Conservation (phyloP, 2,888 invertebrate species). For the Anticlea derivata region DNA sequence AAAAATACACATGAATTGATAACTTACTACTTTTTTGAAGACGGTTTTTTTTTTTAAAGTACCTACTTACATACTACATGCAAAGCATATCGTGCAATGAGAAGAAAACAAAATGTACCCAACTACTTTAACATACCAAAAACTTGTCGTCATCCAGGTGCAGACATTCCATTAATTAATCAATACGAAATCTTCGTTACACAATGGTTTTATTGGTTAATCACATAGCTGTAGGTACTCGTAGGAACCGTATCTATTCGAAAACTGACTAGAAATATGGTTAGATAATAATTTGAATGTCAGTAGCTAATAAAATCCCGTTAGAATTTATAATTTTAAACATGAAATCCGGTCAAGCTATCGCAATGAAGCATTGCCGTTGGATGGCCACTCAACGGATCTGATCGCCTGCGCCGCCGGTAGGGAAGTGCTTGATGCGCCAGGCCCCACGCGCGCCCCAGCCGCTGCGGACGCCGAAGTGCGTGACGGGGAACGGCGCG, state of each 20-base stretch:
- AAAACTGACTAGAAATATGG: slow-evolving; percentile 24
- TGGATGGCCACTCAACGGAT: slow-evolving; percentile 66
- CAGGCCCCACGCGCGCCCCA: slow-evolving; percentile 87
- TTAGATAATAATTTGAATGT: slow-evolving; percentile 33
- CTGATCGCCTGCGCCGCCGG: slow-evolving; percentile 44
- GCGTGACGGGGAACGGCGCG: slow-evolving; percentile 82
- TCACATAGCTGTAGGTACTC: slow-evolving; percentile 13
- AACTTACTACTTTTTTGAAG: too few species aligned
- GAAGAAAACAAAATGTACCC: slow-evolving; percentile 72
- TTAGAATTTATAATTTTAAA: slow-evolving; percentile 26
- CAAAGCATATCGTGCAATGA: background rate
- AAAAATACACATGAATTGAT: too few species aligned
- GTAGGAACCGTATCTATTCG: slow-evolving; percentile 1
- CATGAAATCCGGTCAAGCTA: slow-evolving; percentile 47
- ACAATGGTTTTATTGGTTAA: slow-evolving; percentile 37
- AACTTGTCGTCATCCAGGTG: slow-evolving; percentile 50
- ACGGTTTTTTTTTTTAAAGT: too few species aligned
- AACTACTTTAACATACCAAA: slow-evolving; percentile 79
- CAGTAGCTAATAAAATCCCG: slow-evolving; percentile 27
- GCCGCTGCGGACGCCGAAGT: slow-evolving; percentile 86
- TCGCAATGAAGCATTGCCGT: slow-evolving; percentile 57
- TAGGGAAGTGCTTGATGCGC: slow-evolving; percentile 77
- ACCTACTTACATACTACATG: too few species aligned
- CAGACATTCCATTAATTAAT: slow-evolving; percentile 26
- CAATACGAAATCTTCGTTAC: slow-evolving; percentile 15